Percentiles rank a stretch among this genome's conserved stretches.
These are phyloP conservation scores for Caenorhabditis sinica DNA, from an alignment of 2,888 invertebrate genomes.

Conservation along the genomic window DNA sequence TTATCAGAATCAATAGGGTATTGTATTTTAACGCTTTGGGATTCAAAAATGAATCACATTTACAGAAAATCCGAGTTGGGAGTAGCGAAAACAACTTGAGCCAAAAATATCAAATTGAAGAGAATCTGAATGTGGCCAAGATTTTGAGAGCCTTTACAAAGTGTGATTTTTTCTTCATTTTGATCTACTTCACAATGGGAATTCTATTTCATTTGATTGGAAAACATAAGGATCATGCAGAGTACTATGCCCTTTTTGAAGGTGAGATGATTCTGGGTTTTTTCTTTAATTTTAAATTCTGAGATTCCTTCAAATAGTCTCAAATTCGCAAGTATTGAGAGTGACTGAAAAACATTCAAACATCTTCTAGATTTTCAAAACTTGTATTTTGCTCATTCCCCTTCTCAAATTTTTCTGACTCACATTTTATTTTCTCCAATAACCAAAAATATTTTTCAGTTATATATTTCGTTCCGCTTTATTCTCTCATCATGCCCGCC, in stretches of 20 bases:
- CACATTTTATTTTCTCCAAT: no score
- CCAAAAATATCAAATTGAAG: constrained; percentile 57
- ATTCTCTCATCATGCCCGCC: constrained; percentile 55
- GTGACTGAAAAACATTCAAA: no score
- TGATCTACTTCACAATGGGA: constrained; percentile 53
- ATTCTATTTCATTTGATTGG: constrained; percentile 57
- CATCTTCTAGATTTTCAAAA: background rate
- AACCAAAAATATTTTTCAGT: constrained; percentile 33
- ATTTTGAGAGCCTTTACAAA: constrained; percentile 46
- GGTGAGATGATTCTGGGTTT: constrained; percentile 12
- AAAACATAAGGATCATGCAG: constrained; percentile 31
- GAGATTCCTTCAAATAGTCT: no score
- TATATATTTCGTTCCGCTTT: constrained; percentile 55
- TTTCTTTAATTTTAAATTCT: background rate
- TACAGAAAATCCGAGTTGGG: constrained; percentile 34
- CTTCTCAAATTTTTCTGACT: no score
- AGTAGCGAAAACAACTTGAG: constrained; percentile 28
- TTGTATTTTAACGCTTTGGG: background rate
- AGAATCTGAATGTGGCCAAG: constrained; percentile 49
- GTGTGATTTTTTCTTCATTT: constrained; percentile 56
- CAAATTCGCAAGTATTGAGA: no score
- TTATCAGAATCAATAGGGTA: constrained; percentile 40
- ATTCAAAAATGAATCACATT: background rate
- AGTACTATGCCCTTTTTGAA: constrained; percentile 59
- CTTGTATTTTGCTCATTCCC: no score